These are phyloP conservation scores for Apostichopus leukothele DNA, from an alignment of 53 echinoderm and acorn worm species.

Conservation along the genomic window DNA sequence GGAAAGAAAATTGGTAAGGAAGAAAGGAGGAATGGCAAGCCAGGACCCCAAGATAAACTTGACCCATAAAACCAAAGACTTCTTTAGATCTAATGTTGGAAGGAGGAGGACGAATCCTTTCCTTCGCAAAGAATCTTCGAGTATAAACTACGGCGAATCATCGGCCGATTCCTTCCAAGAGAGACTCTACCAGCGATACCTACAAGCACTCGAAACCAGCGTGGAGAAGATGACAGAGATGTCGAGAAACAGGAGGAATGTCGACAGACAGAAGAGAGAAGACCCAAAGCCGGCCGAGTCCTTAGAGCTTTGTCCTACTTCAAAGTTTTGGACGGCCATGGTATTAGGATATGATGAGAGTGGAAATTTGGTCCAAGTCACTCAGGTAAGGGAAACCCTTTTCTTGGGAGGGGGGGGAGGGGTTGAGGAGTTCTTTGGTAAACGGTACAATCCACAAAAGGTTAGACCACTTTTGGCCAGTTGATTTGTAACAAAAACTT, in stretches of 20 bases:
- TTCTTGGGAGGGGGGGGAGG: no score
- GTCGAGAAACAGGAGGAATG: neutral
- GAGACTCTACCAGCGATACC: neutral
- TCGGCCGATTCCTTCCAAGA: neutral
- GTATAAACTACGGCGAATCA: neutral
- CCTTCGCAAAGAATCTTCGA: neutral
- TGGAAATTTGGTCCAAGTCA: constrained; percentile 30
- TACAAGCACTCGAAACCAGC: constrained; percentile 7
- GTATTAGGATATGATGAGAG: constrained; percentile 1
- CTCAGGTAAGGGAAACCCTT: neutral
- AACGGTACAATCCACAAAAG: no score
- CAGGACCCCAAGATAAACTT: no score
- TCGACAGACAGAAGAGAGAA: neutral
- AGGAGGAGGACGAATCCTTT: neutral
- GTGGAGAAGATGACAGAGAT: neutral
- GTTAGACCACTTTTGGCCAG: no score
- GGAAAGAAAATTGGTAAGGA: neutral
- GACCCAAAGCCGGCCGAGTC: neutral
- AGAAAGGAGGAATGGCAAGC: neutral
- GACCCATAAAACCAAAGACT: no score
- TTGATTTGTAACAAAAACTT: no score
- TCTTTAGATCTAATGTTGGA: no score
- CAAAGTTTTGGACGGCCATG: constrained; percentile 33
- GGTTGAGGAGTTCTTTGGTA: no score
- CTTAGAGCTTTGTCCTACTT: constrained; percentile 25